Percentiles rank a stretch among this genome's conserved stretches.
These are phyloP conservation scores for Gambusia yucatana DNA, from an alignment of 2,797 vertebrate genomes.

Conservation along the genomic window DNA sequence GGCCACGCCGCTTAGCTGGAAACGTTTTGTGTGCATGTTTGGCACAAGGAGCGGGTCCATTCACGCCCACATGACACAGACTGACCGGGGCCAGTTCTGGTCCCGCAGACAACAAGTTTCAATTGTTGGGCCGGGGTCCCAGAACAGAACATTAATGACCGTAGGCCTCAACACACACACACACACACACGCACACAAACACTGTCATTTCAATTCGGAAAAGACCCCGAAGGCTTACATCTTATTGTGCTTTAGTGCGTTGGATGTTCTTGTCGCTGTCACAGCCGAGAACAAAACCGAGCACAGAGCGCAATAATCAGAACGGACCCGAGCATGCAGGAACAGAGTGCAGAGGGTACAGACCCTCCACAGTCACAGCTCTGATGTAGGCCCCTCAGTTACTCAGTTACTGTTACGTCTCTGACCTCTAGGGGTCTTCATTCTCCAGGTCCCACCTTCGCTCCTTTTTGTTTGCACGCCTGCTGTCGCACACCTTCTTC, in stretches of 20 bases:
- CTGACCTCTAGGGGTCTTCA: no score
- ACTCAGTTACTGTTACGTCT: no score
- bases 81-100: constrained; percentile 22
- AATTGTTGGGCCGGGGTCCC: constrained; percentile 39
- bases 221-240: not conserved
- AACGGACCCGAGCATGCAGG: constrained; percentile 12
- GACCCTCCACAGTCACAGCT: constrained; percentile 10
- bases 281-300: not conserved
- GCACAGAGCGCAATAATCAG: not conserved
- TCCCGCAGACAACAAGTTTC: constrained; percentile 44
- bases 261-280: not conserved
- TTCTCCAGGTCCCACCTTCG: no score
- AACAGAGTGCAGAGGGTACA: constrained; percentile 7
- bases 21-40: constrained; percentile 43
- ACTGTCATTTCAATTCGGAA: not conserved
- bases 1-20: constrained; percentile 36
- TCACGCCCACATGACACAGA: constrained; percentile 31
- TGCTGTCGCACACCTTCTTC: no score
- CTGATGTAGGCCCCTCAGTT: not conserved
- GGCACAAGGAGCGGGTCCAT: constrained; percentile 32
- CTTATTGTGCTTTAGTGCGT: not conserved
- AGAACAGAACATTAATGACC: constrained; percentile 25
- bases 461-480: no score
- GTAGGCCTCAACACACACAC: constrained; percentile 11
- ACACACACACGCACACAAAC: constrained; percentile 17